Percentiles rank a stretch among this genome's conserved stretches.
These are phyloP conservation scores for Notothenia coriiceps DNA, from an alignment of 2,113 vertebrate genomes.

Conservation along the genomic window DNA sequence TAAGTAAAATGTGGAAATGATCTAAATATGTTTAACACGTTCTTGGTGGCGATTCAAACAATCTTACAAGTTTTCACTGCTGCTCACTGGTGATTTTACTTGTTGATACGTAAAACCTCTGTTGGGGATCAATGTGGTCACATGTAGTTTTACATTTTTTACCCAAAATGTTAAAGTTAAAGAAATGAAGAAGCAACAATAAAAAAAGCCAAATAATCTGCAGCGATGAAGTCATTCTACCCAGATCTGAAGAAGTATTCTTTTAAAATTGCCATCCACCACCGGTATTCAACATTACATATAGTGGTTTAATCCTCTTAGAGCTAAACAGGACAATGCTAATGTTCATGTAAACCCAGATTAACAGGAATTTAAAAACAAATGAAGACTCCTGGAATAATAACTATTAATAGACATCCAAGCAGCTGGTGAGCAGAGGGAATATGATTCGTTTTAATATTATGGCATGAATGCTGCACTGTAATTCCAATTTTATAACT, in stretches of 20 bases:
- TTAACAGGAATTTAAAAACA: conserved; percentile 62
- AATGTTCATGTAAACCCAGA: conserved; percentile 63
- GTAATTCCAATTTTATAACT: conserved; percentile 14
- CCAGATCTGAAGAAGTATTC: not conserved
- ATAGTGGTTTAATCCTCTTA: conserved; percentile 49
- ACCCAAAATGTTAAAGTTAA: not conserved
- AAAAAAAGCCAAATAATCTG: not conserved
- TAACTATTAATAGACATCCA: conserved; percentile 60
- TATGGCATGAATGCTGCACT: conserved; percentile 14
- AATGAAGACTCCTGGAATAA: conserved; percentile 53
- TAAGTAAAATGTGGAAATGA: not conserved
- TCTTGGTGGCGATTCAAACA: not conserved
- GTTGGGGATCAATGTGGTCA: not conserved
- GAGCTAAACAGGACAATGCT: conserved; percentile 42
- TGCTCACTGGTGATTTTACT: not conserved
- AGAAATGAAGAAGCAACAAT: not conserved
- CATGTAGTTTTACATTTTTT: not conserved
- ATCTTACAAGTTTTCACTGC: not conserved
- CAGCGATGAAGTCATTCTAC: not conserved
- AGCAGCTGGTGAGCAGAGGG: conserved; percentile 58
- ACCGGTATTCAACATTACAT: conserved; percentile 16
- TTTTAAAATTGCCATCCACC: not conserved
- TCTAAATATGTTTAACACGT: not conserved
- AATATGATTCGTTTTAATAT: conserved; percentile 45
- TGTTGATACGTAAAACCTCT: not conserved